These are phyloP conservation scores for Lepisosteus oculatus DNA, from an alignment of 2,113 vertebrate species.

Conservation along the genomic window DNA sequence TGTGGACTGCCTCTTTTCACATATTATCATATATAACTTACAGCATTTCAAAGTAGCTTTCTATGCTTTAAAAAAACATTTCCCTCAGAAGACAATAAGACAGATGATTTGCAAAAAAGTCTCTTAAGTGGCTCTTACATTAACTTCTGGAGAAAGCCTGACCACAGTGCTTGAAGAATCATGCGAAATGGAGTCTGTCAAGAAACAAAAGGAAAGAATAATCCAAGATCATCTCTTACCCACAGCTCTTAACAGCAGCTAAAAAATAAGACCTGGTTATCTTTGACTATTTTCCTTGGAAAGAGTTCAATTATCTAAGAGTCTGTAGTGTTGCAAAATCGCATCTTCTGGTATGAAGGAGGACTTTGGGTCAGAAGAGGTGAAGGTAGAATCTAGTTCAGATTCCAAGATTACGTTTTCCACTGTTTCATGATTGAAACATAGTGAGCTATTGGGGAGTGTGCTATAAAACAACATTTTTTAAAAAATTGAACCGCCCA, in stretches of 20 bases:
- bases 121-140: background rate
- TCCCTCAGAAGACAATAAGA: no score
- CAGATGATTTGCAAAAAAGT: background rate
- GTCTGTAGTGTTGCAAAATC: background rate
- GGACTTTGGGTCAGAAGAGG: background rate
- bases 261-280: background rate
- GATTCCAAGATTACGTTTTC: background rate
- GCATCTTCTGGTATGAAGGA: background rate
- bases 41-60: background rate
- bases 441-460: no score
- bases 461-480: no score
- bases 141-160: background rate
- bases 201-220: constrained; percentile 13
- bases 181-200: background rate
- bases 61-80: background rate
- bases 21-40: background rate
- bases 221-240: background rate
- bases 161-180: background rate
- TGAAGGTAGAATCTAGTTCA: background rate
- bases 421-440: no score
- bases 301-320: constrained; percentile 5
- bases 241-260: background rate
- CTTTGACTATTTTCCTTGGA: constrained; percentile 4
- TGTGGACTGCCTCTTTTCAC: no score
- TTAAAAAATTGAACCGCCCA: no score